These are phyloP conservation scores for Fopius arisanus DNA, from an alignment of 1,140 invertebrate genomes.

Conservation along the genomic window DNA sequence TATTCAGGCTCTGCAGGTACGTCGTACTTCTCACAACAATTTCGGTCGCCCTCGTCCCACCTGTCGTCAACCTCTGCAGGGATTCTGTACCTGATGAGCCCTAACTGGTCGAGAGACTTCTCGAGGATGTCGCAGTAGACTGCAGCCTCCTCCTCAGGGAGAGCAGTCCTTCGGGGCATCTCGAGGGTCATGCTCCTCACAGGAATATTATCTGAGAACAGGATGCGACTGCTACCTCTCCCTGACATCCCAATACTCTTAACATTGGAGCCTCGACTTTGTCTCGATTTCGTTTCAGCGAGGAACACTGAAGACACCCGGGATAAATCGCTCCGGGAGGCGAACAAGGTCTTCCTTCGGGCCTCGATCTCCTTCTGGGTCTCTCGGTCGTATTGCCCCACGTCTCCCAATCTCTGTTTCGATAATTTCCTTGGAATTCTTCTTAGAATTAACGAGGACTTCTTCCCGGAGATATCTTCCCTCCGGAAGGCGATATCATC, in stretches of 20 bases:
- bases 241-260: neutral
- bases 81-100: conserved; percentile 38
- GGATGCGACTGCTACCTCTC: neutral
- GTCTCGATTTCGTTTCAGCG: neutral
- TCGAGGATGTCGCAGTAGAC: conserved; percentile 34
- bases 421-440: neutral
- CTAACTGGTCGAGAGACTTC: conserved; percentile 38
- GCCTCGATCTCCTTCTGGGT: conserved; percentile 11
- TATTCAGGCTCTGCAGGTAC: conserved; percentile 33
- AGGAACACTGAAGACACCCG: neutral
- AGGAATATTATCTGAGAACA: conserved; percentile 38
- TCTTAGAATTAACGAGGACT: neutral
- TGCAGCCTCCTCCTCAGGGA: conserved; percentile 37
- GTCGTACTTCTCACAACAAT: conserved; percentile 39
- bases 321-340: neutral
- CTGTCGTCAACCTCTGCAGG: conserved; percentile 34
- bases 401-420: neutral
- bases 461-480: neutral
- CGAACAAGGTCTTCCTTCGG: conserved; percentile 19
- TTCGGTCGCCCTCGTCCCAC: conserved; percentile 38
- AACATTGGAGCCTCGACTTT: neutral
- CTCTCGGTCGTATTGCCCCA: neutral
- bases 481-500: neutral
- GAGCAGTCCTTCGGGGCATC: conserved; percentile 12
- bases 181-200: conserved; percentile 38